Conservation (phyloP, 2,113 vertebrate genomes). For the Arenaria interpres region DNA sequence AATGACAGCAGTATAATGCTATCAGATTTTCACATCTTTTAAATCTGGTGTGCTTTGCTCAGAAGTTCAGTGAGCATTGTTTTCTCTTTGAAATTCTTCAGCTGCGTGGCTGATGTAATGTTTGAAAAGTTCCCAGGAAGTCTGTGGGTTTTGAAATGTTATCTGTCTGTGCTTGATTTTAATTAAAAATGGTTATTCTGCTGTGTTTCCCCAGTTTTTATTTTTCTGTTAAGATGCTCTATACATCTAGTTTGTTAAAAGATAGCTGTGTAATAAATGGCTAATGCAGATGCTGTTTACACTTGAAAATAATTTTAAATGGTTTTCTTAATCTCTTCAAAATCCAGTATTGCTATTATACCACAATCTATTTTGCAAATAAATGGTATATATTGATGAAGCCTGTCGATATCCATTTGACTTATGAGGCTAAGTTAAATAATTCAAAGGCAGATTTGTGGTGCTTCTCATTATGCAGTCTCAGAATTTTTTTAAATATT, state of each 20-base stretch:
- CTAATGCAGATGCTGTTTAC: neutral
- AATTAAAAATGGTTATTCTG: neutral
- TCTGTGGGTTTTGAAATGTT: neutral
- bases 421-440: neutral
- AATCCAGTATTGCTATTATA: neutral
- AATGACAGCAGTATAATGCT: conserved; percentile 26
- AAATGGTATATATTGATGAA: neutral
- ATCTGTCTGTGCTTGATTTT: neutral
- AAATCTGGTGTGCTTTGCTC: conserved; percentile 17
- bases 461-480: neutral
- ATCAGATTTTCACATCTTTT: conserved; percentile 31
- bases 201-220: neutral
- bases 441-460: neutral
- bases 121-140: conserved; percentile 12
- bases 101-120: neutral
- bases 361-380: neutral
- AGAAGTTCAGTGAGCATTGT: conserved; percentile 28
- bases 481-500: conserved; percentile 8
- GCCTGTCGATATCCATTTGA: neutral
- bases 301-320: neutral
- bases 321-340: neutral
- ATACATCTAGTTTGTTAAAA: neutral
- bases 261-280: neutral
- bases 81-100: conserved; percentile 50
- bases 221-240: neutral